Base-by-base conservation (phyloP, 2,113 vertebrate species). In the Chlamydotis undulata region DNA sequence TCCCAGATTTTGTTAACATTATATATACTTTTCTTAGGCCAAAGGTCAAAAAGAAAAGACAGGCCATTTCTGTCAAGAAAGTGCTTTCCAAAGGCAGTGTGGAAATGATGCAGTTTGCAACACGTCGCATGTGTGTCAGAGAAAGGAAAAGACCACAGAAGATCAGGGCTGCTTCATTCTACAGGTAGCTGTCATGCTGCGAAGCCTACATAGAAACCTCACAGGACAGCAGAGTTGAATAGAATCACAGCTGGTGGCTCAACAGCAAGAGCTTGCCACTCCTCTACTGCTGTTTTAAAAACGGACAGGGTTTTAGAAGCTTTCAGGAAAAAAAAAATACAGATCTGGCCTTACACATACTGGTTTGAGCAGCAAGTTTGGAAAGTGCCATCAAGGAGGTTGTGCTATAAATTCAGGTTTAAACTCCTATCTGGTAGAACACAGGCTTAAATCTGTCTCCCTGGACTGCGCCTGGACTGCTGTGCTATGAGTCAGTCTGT, bases 71-170 rank as follows among this genome's bases (percentile, higher is more conserved):
- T 67, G n/a, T 41, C 49, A 78, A 41, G 63, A 80, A 45, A 43
- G 12, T 3, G 3, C 31, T 29, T 94, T 86, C 37, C 14, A 70
- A 61, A 35, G 35, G 31, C n/a, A 37, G 9, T 4, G 10, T 63
- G 43, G 39, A 90, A 89, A 39, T 0, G 0, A 14, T 37, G 31
- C 4, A 0, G 13, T 64, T 75, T 78, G 56, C 49, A 94, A 18
- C 12, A 7, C 0, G 0, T 52, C 3, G 0, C 13, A 16, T 7
- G 8, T 50, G 7, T 59, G 70, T 80, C 71, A 77, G 35, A 68
- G 64, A 74, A 78, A 77, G 26, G 41, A 65, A 50, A 67, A 73
- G 12, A 55, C 15, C 0, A 2, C 22, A 70, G 37, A 12, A 76
- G 18, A 55, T 21, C 33, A 16, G 2, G 56, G 35, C 15, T 37